These are phyloP conservation scores for Mobula hypostoma DNA, from an alignment of 2,113 vertebrate genomes.

Conservation along the genomic window DNA sequence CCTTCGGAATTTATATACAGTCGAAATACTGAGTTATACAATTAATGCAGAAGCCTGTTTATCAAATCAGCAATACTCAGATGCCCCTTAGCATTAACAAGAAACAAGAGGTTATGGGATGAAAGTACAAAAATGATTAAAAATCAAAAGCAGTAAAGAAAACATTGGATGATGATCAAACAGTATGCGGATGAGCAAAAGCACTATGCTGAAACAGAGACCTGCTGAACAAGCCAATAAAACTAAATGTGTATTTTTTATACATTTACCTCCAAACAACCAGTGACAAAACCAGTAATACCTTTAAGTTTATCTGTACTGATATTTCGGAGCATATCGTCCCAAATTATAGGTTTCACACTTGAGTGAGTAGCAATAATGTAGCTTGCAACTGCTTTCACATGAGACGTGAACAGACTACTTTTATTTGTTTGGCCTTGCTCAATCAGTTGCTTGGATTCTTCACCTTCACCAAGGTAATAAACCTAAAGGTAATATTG, in stretches of 20 bases:
- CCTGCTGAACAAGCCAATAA: neutral
- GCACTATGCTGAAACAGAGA: neutral
- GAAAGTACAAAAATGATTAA: neutral
- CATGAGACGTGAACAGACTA: slow-evolving; percentile 74
- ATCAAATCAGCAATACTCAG: neutral
- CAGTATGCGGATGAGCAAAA: neutral
- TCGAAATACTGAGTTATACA: no score
- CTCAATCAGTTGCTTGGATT: slow-evolving; percentile 73
- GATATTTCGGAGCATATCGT: slow-evolving; percentile 85
- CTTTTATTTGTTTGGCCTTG: slow-evolving; percentile 55
- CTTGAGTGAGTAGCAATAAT: slow-evolving; percentile 58
- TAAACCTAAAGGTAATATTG: slow-evolving; percentile 67
- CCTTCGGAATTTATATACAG: neutral
- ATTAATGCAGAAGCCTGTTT: no score
- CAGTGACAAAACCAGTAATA: slow-evolving; percentile 41
- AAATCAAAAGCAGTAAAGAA: neutral
- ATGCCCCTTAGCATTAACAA: neutral
- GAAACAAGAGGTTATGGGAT: neutral
- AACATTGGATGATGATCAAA: neutral
- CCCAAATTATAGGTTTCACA: slow-evolving; percentile 78
- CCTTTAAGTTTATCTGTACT: slow-evolving; percentile 68
- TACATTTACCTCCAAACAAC: neutral
- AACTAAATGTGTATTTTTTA: neutral
- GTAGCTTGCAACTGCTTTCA: slow-evolving; percentile 67
- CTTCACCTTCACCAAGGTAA: slow-evolving; percentile 76